These are phyloP conservation scores for Pachycephala philippinensis DNA, from an alignment of 2,113 vertebrate species.

Conservation along the genomic window DNA sequence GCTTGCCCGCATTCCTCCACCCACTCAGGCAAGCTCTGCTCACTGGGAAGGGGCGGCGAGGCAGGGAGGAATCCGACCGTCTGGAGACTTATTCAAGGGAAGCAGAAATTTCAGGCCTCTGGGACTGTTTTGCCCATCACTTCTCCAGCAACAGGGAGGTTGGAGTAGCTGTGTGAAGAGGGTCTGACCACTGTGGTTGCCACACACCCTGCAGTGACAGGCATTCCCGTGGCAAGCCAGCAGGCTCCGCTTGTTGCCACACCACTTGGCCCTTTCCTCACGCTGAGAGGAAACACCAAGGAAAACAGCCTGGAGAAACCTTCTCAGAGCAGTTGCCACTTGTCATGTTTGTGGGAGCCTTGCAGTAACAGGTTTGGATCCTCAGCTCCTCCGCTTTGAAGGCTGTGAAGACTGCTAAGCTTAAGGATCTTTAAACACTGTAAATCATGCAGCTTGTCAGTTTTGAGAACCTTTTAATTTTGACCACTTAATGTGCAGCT, in stretches of 20 bases:
- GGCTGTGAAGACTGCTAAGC: neutral
- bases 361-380: slow-evolving; percentile 17
- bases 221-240: neutral
- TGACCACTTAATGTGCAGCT: neutral
- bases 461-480: slow-evolving; percentile 31
- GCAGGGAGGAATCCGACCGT: slow-evolving; percentile 10
- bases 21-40: slow-evolving; percentile 55
- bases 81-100: slow-evolving; percentile 45
- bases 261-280: neutral
- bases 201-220: slow-evolving; percentile 23
- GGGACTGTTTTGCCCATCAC: slow-evolving; percentile 28
- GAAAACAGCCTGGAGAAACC: slow-evolving; percentile 17
- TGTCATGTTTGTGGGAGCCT: neutral
- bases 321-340: neutral
- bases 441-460: neutral
- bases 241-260: slow-evolving; percentile 3
- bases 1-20: slow-evolving; percentile 57
- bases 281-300: neutral
- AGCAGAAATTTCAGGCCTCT: slow-evolving; percentile 38
- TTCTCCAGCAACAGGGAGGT: neutral
- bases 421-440: neutral
- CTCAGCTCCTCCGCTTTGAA: neutral
- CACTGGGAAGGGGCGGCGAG: slow-evolving; percentile 25
- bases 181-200: neutral
- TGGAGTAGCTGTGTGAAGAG: neutral